Evolutionary conservation across 2,113 vertebrate genomes (phyloP).

Genomic region (Gasterosteus nipponicus): DNA sequence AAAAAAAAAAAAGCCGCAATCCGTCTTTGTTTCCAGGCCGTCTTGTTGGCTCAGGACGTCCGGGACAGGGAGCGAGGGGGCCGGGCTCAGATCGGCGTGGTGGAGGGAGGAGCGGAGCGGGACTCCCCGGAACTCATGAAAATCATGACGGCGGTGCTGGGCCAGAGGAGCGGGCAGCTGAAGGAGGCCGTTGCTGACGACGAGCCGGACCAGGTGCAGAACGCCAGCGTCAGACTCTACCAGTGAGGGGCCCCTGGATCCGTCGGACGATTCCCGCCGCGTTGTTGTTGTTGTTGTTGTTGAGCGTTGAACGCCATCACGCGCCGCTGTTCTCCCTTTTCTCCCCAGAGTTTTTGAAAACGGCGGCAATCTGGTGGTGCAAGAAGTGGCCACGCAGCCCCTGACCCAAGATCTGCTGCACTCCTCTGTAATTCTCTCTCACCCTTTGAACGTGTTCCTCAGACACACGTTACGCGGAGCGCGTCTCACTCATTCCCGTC

Average conservation of each 20-base stretch:
- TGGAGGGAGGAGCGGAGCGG: slow-evolving; percentile 84
- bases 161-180: slow-evolving; percentile 78
- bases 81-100: slow-evolving; percentile 85
- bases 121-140: slow-evolving; percentile 85
- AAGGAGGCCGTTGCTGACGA: slow-evolving; percentile 77
- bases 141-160: slow-evolving; percentile 85
- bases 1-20: neutral
- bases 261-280: neutral
- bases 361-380: slow-evolving; percentile 85
- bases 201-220: slow-evolving; percentile 75
- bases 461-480: neutral
- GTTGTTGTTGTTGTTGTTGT: neutral
- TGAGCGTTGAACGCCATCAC: neutral
- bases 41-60: slow-evolving; percentile 87
- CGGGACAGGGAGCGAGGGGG: slow-evolving; percentile 89
- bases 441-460: neutral
- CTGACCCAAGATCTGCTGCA: slow-evolving; percentile 88
- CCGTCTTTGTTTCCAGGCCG: slow-evolving; percentile 76
- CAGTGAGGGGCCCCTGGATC: slow-evolving; percentile 72
- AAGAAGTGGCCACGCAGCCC: slow-evolving; percentile 88
- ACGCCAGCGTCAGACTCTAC: slow-evolving; percentile 84
- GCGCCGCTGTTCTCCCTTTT: neutral
- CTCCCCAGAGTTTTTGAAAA: slow-evolving; percentile 86
- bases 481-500: slow-evolving; percentile 2
- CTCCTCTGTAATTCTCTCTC: slow-evolving; percentile 80